Conservation (phyloP, 2,113 vertebrate species). For the Ursus arctos region DNA sequence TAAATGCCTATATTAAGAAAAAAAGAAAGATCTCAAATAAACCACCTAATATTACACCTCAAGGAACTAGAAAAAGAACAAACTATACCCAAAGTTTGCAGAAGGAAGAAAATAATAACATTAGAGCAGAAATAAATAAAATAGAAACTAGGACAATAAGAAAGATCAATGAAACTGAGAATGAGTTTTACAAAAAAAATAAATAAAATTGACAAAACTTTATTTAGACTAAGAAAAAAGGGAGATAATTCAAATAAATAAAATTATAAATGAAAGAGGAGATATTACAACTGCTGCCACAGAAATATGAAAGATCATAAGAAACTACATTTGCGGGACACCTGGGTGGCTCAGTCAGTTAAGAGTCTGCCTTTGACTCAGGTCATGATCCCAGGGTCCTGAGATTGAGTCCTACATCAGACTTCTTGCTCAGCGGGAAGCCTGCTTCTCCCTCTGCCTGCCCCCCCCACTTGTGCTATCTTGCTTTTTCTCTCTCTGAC, state of each 20-base stretch:
- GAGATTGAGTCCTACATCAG: no score
- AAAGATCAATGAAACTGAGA: neutral
- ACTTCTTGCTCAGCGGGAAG: no score
- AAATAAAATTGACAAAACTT: neutral
- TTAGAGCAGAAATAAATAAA: neutral
- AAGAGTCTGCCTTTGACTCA: no score
- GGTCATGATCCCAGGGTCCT: no score
- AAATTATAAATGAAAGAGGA: constrained; percentile 46
- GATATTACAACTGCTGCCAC: neutral
- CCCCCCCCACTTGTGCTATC: no score
- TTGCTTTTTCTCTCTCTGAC: no score
- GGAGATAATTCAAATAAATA: neutral
- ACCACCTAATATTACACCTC: neutral
- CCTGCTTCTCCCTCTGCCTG: no score
- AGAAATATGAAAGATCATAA: neutral
- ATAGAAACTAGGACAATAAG: neutral
- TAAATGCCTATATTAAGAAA: neutral
- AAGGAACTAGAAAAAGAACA: neutral
- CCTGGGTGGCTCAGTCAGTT: no score
- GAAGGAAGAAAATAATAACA: neutral
- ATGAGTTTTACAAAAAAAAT: neutral
- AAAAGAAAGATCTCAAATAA: neutral
- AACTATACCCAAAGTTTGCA: neutral
- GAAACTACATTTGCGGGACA: neutral
- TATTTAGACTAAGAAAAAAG: neutral